Evolutionary conservation across 2,888 invertebrate genomes (phyloP).

Genomic region (Erynnis tages): DNA sequence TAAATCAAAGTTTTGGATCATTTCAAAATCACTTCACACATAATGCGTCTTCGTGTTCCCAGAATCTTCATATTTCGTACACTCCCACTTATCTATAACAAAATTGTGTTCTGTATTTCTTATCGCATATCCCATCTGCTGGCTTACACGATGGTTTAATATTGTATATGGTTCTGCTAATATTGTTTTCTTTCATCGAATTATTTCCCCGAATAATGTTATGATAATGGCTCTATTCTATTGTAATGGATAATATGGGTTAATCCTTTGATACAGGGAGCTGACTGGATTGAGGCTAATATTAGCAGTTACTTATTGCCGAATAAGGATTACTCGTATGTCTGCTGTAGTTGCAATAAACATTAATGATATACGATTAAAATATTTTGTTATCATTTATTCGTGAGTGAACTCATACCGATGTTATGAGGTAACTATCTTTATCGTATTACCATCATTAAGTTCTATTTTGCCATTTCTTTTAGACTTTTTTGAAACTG

Average conservation of each 20-base stretch:
- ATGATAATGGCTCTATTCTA: conserved; percentile 21
- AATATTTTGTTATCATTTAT: too few relatives aligned
- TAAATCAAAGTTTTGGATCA: too few relatives aligned
- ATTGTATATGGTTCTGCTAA: conserved; percentile 6
- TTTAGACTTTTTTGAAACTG: too few relatives aligned
- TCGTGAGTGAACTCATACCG: too few relatives aligned
- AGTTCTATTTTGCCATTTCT: too few relatives aligned
- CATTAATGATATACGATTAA: too few relatives aligned
- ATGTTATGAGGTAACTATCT: too few relatives aligned
- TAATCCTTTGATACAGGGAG: conserved; percentile 13
- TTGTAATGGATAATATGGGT: conserved; percentile 21
- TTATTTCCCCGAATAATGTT: conserved; percentile 17
- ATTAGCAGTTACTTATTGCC: conserved; percentile 9
- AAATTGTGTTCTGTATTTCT: not conserved
- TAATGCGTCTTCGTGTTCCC: too few relatives aligned
- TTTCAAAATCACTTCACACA: too few relatives aligned
- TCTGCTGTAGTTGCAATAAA: not conserved
- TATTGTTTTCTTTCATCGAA: conserved; percentile 21
- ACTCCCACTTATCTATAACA: not conserved
- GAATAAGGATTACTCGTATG: not conserved
- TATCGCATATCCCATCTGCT: conserved; percentile 12
- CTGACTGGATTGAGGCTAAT: conserved; percentile 13
- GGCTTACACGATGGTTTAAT: conserved; percentile 9
- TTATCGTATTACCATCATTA: too few relatives aligned
- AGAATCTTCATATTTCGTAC: too few relatives aligned